phyloP scores from a whole-genome alignment of 23 tunicate species.

The Pegea sp. region DNA sequence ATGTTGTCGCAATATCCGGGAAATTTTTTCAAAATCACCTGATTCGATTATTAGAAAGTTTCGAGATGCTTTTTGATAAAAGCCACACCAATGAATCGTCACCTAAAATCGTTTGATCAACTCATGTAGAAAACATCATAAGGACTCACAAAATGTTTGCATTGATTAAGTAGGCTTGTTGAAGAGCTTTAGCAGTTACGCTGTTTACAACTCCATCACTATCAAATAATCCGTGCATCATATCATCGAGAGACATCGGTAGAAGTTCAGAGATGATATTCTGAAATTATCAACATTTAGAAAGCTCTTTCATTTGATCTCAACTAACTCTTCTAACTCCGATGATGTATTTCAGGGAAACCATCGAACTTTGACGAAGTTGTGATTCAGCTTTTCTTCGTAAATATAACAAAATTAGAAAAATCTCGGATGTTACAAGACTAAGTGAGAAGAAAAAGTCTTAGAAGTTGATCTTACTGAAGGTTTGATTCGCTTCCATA shows the following conservation, averaged over 20 bases:
- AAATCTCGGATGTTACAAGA: constrained; percentile 21
- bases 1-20: too few species aligned
- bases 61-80: constrained; percentile 21
- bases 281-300: constrained; percentile 7
- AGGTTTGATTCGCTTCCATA: constrained; percentile 9
- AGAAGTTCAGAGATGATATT: constrained; percentile 20
- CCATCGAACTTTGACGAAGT: constrained; percentile 74
- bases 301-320: background rate
- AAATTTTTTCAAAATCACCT: constrained; percentile 17
- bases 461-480: too few species aligned
- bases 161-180: constrained; percentile 14
- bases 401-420: too few species aligned
- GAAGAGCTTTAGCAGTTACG: constrained; percentile 67
- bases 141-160: constrained; percentile 4
- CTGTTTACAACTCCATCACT: constrained; percentile 61
- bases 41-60: constrained; percentile 7
- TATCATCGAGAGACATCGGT: constrained; percentile 18
- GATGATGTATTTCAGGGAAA: constrained; percentile 51
- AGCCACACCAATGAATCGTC: constrained; percentile 24
- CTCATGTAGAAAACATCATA: background rate
- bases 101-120: background rate
- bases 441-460: too few species aligned
- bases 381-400: constrained; percentile 43
- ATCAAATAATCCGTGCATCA: constrained; percentile 36
- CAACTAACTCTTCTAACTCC: constrained; percentile 37